Base-by-base conservation (phyloP, 2,113 vertebrate species). In the Catharus minimus region DNA sequence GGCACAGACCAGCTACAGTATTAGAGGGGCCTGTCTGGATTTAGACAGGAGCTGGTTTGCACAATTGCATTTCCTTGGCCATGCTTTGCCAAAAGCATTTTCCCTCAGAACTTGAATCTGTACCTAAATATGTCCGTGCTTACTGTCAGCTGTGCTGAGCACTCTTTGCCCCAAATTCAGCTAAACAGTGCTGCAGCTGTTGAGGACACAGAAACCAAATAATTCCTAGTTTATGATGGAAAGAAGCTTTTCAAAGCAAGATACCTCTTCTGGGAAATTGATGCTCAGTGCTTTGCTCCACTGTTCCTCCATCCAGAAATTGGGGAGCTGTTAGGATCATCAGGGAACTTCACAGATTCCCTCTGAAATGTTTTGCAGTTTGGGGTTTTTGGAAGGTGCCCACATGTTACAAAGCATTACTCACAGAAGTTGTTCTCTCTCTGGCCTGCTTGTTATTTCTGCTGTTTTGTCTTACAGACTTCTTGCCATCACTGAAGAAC, bases 401-500 rank as follows among this genome's bases (percentile, higher is more conserved):
- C 50, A 46, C 18, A 17, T 0, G 2, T 44, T 50, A 23, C 32
- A 65, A 93, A 92, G 30, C n/a, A 61, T 65, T 76, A 21, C 28
- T 84, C 57, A 69, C 27, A 82, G 41, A 8, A 65, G 7, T 43
- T 72, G 13, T 57, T 65, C 4, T 58, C 20, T 62, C 73, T 91
- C 36, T 75, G 30, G 17, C 53, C 65, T 88, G 14, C 16, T 82
- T 76, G 30, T 86, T 7, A 79, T 58, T 82, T 95, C 76, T 58
- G 17, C 5, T 33, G 9, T 91, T 97, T 97, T 93, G 32, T 93
- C 80, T 95, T 94, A 27, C 92, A 99, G 99, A 99, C 53, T 99
- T 99, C 81, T 57, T 99, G 49, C 98, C 99, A 7, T 98, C 99
- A 1, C 32, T 99, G 97, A 99, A 97, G 94, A 97, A 50, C 32